A percentile compares a stretch with the other conserved stretches of the same genome.
phyloP scores from a whole-genome alignment of 2,797 vertebrate species.

The Hemibagrus guttatus region DNA sequence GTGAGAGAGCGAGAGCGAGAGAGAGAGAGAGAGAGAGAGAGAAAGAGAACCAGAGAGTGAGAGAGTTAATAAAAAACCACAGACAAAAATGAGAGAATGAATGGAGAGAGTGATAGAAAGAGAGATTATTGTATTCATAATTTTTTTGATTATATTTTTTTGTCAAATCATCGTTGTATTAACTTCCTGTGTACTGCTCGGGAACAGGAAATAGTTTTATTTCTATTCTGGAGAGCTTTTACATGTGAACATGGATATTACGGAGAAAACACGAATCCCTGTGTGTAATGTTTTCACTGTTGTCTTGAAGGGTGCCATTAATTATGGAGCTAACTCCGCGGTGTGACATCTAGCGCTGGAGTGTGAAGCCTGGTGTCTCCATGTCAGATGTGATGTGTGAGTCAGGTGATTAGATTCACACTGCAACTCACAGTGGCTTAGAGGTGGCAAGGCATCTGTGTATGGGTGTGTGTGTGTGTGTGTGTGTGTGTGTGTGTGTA shows the following conservation, averaged over 20 bases:
- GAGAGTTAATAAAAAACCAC: too few relatives aligned
- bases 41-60: too few relatives aligned
- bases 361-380: neutral
- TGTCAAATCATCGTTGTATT: neutral
- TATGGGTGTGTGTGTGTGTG: conserved; percentile 50
- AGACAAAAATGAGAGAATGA: too few relatives aligned
- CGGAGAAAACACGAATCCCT: neutral
- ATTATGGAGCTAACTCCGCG: neutral
- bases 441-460: conserved; percentile 32
- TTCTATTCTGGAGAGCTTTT: neutral
- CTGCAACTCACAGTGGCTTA: conserved; percentile 18
- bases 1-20: neutral
- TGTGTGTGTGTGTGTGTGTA: conserved; percentile 40
- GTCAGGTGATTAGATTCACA: neutral
- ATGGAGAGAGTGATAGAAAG: too few relatives aligned
- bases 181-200: neutral
- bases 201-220: neutral
- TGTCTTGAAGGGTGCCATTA: neutral
- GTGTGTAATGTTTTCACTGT: neutral
- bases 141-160: too few relatives aligned
- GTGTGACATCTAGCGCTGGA: too few relatives aligned
- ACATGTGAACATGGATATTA: neutral
- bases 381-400: neutral
- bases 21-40: too few relatives aligned
- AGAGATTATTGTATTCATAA: too few relatives aligned